phyloP scores from a whole-genome alignment of 2,888 invertebrate genomes.

The Plebejus anna region DNA sequence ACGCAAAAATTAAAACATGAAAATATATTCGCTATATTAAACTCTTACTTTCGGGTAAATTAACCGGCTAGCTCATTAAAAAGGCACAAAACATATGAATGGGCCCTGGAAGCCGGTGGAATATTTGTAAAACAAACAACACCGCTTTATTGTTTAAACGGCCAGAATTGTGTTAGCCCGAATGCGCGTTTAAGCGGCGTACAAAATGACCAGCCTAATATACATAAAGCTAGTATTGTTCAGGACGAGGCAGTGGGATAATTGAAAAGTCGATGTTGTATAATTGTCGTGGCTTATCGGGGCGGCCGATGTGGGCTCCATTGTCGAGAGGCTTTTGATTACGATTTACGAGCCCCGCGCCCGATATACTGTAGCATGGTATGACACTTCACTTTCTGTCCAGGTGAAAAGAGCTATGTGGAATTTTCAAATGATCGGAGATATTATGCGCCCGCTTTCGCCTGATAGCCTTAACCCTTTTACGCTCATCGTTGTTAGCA shows the following conservation, averaged over 20 bases:
- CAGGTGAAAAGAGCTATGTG: slow-evolving; percentile 60
- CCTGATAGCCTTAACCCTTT: slow-evolving; percentile 5
- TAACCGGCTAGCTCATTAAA: slow-evolving; percentile 25
- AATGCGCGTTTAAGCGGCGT: slow-evolving; percentile 59
- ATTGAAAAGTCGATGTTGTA: slow-evolving; percentile 80
- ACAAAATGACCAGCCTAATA: slow-evolving; percentile 76
- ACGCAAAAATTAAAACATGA: slow-evolving; percentile 23
- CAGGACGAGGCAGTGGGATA: slow-evolving; percentile 71
- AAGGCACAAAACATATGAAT: slow-evolving; percentile 28
- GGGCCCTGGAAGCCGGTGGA: slow-evolving; percentile 16
- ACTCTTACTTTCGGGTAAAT: slow-evolving; percentile 30
- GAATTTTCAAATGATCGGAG: slow-evolving; percentile 28
- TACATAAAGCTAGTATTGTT: slow-evolving; percentile 76
- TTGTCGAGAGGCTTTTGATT: slow-evolving; percentile 79
- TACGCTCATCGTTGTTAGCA: not conserved
- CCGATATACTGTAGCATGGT: slow-evolving; percentile 74
- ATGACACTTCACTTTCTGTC: slow-evolving; percentile 73
- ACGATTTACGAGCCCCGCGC: slow-evolving; percentile 70
- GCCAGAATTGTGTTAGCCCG: slow-evolving; percentile 49
- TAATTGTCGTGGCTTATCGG: slow-evolving; percentile 79
- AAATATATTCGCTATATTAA: slow-evolving; percentile 29
- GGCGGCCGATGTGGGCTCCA: slow-evolving; percentile 75
- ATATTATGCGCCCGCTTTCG: slow-evolving; percentile 1
- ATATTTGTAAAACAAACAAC: slow-evolving; percentile 29
- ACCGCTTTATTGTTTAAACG: slow-evolving; percentile 43